Evolutionary conservation across 2,113 vertebrate species (phyloP), one percentile per base, ranked within the genome.

Genomic region (Ovis aries): DNA sequence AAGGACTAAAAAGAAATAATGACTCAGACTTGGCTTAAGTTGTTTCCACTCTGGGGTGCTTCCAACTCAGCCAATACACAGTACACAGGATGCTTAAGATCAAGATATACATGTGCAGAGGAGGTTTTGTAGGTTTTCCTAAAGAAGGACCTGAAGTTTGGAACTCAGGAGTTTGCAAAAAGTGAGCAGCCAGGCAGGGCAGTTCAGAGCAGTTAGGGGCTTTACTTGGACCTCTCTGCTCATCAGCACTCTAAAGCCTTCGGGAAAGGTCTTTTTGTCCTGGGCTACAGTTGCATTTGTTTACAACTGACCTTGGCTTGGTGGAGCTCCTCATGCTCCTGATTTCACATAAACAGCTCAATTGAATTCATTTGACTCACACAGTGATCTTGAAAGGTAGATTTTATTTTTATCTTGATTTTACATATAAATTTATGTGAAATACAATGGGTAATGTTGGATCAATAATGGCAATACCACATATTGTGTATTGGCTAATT

Each of bases 311-410:
- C 33, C 57, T 7, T 52, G 33, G 25, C 9, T 43, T 52, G 36
- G 2, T 0, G 6, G 5, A 45, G 10, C 27, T 6, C 5, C 33
- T 23, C 3, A 10, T 27, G 12, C 19, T 59, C 1, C 0, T 55
- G 7, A 16, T 36, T 83, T 71, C 33, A 55, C 19, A n/a, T 9
- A 2, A 52, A 9, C 62, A 53, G 59, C 27, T 83, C 81, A 17
- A 15, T 27, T n/a, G 13, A 31, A 27, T 15, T 31, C n/a, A 81
- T 12, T 31, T 55, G 50, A 81, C 6, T 84, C 92, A 91, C 27
- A 71, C 60, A 53, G 16, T 4, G 9, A 78, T 12, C 19, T 48
- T 90, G 43, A 84, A 50, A 62, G 19, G 67, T 1, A 71, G 19
- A 19, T 23, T 85, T 96, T 33, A 13, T 60, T 91, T 92, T 45